A percentile compares a stretch with the other conserved stretches of the same genome.
Evolutionary conservation across 2,113 vertebrate genomes (phyloP).

Genomic region (Rhinoderma darwinii): DNA sequence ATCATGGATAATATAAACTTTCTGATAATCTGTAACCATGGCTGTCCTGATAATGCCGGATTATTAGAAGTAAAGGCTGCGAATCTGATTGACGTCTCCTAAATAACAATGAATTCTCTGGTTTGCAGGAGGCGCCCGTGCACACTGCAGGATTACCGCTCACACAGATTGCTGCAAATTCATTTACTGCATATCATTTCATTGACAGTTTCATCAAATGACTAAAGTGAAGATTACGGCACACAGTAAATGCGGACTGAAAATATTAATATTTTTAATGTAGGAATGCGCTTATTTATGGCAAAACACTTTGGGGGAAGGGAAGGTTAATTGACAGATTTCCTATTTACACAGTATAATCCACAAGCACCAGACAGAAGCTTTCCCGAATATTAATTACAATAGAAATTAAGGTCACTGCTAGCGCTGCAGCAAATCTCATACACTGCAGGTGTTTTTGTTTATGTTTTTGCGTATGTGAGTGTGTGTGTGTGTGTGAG

Average conservation of each 20-base stretch:
- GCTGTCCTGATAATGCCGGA: not conserved
- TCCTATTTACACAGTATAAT: not conserved
- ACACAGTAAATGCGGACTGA: not conserved
- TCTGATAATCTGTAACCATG: not conserved
- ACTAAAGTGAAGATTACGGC: conserved; percentile 17
- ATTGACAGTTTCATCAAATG: conserved; percentile 20
- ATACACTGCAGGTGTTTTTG: not conserved
- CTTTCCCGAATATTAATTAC: conserved; percentile 1
- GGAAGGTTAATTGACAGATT: conserved; percentile 24
- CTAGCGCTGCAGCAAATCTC: not conserved
- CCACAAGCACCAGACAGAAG: not conserved
- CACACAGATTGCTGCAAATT: not conserved
- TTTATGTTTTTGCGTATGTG: not conserved
- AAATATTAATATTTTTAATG: conserved; percentile 24
- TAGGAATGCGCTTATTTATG: not conserved
- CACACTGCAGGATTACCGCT: not conserved
- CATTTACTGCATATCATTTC: conserved; percentile 3
- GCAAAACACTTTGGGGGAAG: not conserved
- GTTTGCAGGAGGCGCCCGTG: no score
- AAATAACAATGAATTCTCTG: not conserved
- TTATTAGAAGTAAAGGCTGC: not conserved
- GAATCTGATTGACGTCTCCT: not conserved
- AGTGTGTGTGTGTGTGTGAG: not conserved
- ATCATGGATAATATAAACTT: not conserved
- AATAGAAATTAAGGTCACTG: not conserved